Percentiles rank a stretch among this genome's conserved stretches.
phyloP scores from a whole-genome alignment of 2,797 vertebrate species.

The Leptodactylus fallax region DNA sequence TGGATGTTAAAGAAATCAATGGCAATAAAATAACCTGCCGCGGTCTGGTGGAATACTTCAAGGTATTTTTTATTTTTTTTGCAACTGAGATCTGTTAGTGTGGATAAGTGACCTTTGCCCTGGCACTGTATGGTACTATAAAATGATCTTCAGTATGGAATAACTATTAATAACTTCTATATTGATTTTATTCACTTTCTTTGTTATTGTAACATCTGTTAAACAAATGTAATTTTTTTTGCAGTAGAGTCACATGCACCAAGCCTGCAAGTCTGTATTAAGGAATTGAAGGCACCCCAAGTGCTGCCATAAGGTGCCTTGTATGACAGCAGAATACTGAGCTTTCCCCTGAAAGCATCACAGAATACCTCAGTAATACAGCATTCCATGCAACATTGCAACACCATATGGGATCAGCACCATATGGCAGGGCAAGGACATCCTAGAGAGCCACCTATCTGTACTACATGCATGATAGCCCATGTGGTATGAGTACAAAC shows the following conservation, averaged over 20 bases:
- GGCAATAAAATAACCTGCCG: slow-evolving; percentile 96
- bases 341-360: background rate
- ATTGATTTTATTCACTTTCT: background rate
- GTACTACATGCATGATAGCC: no score
- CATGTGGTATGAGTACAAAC: no score
- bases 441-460: no score
- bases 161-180: background rate
- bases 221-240: background rate
- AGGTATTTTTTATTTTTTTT: slow-evolving; percentile 78
- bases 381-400: background rate
- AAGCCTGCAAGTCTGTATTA: background rate
- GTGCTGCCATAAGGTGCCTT: background rate
- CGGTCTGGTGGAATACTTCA: slow-evolving; percentile 97
- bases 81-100: background rate
- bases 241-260: background rate
- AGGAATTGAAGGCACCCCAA: no score
- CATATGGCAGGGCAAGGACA: no score
- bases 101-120: no score
- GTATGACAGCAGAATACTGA: background rate
- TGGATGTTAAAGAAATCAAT: slow-evolving; percentile 98
- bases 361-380: background rate
- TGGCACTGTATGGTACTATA: background rate
- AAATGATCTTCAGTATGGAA: background rate
- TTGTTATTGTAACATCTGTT: background rate
- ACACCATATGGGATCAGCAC: no score